A percentile compares a stretch with the other conserved stretches of the same genome.
These are phyloP conservation scores for Scylla paramamosain DNA, from an alignment of 1,140 invertebrate species.

Conservation along the genomic window DNA sequence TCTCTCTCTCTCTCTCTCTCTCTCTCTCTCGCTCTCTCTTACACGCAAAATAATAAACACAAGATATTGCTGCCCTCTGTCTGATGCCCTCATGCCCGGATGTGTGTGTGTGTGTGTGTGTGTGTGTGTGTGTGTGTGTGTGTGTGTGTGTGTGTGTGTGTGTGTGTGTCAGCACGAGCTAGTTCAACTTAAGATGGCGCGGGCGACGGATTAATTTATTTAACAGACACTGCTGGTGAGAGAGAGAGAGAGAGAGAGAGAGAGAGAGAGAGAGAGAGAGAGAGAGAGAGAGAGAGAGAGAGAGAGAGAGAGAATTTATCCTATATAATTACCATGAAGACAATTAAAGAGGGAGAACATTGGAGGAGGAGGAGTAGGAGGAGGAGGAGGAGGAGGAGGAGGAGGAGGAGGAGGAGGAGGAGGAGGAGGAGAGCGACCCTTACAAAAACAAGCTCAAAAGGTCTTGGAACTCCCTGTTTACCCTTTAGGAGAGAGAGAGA, in stretches of 20 bases:
- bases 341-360: background rate
- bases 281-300: constrained; percentile 38
- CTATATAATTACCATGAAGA: background rate
- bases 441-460: no score
- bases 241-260: constrained; percentile 41
- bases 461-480: no score
- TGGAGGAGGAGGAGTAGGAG: background rate
- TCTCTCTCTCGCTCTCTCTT: background rate
- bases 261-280: constrained; percentile 47
- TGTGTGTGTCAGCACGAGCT: constrained; percentile 6
- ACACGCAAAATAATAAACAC: no score
- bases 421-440: background rate
- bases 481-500: no score
- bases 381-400: background rate
- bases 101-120: no score
- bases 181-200: background rate
- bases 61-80: no score
- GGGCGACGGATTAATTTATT: no score
- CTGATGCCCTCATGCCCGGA: no score
- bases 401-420: background rate
- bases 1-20: constrained; percentile 22
- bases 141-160: constrained; percentile 30
- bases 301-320: background rate
- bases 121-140: no score
- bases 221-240: no score